Evolutionary conservation across 2,888 invertebrate genomes (phyloP), one percentile per base, ranked within the genome.

Genomic region (Drosophila colorata): DNA sequence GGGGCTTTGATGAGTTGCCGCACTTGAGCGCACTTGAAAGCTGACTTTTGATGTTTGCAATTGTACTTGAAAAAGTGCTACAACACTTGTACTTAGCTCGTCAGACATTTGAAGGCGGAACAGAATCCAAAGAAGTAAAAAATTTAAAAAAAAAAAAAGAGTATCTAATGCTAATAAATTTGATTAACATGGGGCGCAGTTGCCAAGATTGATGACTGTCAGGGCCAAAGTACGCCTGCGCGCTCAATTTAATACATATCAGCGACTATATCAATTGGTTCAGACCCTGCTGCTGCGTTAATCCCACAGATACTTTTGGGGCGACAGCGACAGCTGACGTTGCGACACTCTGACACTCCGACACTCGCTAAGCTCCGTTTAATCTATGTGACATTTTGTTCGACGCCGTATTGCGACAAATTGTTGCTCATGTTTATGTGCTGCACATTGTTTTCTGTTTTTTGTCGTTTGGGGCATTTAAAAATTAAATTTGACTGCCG

Each of bases 1-100:
- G 56, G 33, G 28, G 46, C 87, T 82, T 88, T 88, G 83, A 87
- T 87, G 85, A 87, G 79, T 80, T 85, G 89, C 87, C 88, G 82
- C 87, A 88, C 88, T 82, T 60, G 69, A 86, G 59, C 61, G 75
- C 71, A 85, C 80, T 80, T 69, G 58, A 86, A 51, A 76, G 47
- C 52, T 76, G 80, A 76, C 83, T 88, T 78, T 73, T 88, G 77
- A 83, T 86, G 87, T 79, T 58, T 78, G 51, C 41, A 63, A 80
- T 77, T 69, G 84, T 83, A 71, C 88, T 81, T 87, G 79, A 83
- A 86, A 81, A 79, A 73, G 80, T 82, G 82, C 88, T 79, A 76
- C 69, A 87, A 68, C 75, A 67, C 80, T 81, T 61, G 61, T 63
- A 64, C 63, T 53, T 47, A 33, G 11, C 31, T 20, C 58, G 64